These are phyloP conservation scores for Iguana delicatissima DNA, from an alignment of 2,797 vertebrate genomes.

Conservation along the genomic window DNA sequence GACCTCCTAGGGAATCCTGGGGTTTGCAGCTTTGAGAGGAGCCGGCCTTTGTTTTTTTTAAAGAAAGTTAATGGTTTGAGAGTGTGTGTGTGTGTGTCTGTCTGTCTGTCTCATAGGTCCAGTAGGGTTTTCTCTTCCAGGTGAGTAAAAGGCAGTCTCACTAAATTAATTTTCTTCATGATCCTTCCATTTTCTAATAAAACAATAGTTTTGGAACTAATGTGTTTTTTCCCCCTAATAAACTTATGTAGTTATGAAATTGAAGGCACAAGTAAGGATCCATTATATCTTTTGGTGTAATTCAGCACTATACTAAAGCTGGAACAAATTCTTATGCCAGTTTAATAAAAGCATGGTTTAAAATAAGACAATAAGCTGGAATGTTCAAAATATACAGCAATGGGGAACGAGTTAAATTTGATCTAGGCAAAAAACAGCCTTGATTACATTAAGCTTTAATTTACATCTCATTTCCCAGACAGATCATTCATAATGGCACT, in stretches of 20 bases:
- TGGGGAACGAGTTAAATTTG: conserved; percentile 46
- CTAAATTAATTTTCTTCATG: not conserved
- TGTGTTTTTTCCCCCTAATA: no score
- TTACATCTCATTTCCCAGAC: conserved; percentile 59
- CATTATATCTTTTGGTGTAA: not conserved
- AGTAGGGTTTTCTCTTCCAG: not conserved
- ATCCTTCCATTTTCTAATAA: not conserved
- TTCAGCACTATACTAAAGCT: not conserved
- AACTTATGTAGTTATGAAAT: no score
- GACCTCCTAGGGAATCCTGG: no score
- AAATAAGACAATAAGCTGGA: conserved; percentile 10
- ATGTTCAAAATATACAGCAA: conserved; percentile 45
- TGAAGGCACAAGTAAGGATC: no score
- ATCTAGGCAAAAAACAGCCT: conserved; percentile 31
- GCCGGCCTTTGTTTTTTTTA: no score
- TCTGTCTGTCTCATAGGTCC: not conserved
- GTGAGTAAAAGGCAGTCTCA: not conserved
- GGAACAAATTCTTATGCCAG: not conserved
- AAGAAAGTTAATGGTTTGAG: no score
- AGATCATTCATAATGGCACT: conserved; percentile 48
- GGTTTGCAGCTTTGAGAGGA: no score
- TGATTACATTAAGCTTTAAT: conserved; percentile 65
- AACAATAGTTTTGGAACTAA: not conserved
- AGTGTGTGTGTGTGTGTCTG: no score
- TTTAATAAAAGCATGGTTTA: not conserved